Conservation (phyloP, 92 coral and sea anemone species). For the Epizoanthus stellaris region DNA sequence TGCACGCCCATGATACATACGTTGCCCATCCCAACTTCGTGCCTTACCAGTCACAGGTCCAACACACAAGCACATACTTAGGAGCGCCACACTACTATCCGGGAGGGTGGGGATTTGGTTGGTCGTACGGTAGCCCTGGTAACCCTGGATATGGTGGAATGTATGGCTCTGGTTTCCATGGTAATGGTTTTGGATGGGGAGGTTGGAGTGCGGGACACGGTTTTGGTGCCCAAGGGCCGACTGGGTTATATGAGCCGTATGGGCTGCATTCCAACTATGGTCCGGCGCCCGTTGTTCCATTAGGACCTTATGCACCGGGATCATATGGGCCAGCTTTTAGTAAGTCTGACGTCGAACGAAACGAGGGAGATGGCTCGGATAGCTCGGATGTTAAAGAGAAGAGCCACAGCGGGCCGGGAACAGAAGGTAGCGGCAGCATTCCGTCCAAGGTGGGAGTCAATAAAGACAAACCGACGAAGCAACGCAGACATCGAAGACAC, state of each 20-base stretch:
- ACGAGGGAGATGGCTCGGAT: neutral
- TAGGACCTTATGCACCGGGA: neutral
- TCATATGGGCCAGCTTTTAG: constrained; percentile 41
- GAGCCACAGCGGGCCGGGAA: neutral
- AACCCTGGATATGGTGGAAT: constrained; percentile 3
- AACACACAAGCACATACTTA: constrained; percentile 64
- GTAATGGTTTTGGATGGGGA: neutral
- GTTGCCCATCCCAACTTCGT: constrained; percentile 69
- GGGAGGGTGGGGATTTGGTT: constrained; percentile 82
- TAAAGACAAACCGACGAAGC: neutral
- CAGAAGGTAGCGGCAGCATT: neutral
- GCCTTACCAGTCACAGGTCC: constrained; percentile 67
- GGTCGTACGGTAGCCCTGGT: constrained; percentile 10
- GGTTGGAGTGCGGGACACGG: constrained; percentile 31
- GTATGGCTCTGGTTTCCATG: constrained; percentile 8
- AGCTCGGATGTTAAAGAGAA: neutral
- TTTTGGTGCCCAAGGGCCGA: neutral
- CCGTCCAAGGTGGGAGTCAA: neutral
- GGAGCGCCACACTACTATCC: constrained; percentile 89
- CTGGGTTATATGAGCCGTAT: neutral
- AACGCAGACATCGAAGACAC: constrained; percentile 28
- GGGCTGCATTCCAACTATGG: neutral
- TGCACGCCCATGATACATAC: constrained; percentile 73
- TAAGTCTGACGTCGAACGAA: constrained; percentile 65
- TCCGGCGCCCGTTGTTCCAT: neutral